Base-by-base conservation (phyloP, 2,888 invertebrate genomes). In the Thecophora atra region DNA sequence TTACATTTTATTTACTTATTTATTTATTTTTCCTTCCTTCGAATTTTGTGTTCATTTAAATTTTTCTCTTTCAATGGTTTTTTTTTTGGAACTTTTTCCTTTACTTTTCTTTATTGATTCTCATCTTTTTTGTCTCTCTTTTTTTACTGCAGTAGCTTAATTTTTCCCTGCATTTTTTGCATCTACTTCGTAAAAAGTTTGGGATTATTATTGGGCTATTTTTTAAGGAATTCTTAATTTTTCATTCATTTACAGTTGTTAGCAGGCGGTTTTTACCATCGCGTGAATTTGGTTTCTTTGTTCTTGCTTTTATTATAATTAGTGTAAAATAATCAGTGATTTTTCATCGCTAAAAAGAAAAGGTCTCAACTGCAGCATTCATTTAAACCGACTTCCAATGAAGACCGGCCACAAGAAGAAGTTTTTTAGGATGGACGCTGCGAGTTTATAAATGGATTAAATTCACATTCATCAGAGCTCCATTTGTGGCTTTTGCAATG, bases 141-240 rank as follows among this genome's bases (percentile, higher is more conserved):
- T 37, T 37, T 19, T 28, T 58, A 73, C 71, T 74, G 73, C 37
- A 37, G 37, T 11, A 37, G 6, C 37, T 2, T 6, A 37, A 8
- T 37, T 37, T 47, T 47, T n/a, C 47, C 72, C 73, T 75, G 71
- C 69, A 67, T 30, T 67, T 37, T 67, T 21, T 52, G n/a, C n/a
- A n/a, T n/a, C n/a, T n/a, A n/a, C n/a, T n/a, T n/a, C n/a, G n/a
- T n/a, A n/a, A n/a, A n/a, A n/a, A n/a, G n/a, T n/a, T n/a, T n/a
- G n/a, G n/a, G n/a, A n/a, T n/a, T n/a, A n/a, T n/a, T n/a, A n/a
- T n/a, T n/a, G n/a, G 67, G 52, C 56, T 37, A 67, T 37, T 54
- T 67, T 67, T 67, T 67, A 24, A 54, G 19, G 42, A 66, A 37
- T n/a, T 28, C 54, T 54, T 52, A n/a, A 19, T 37, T 21, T 66